Percentiles rank a stretch among this genome's conserved stretches.
phyloP scores from a whole-genome alignment of 2,113 vertebrate species.

The Tapirus terrestris region DNA sequence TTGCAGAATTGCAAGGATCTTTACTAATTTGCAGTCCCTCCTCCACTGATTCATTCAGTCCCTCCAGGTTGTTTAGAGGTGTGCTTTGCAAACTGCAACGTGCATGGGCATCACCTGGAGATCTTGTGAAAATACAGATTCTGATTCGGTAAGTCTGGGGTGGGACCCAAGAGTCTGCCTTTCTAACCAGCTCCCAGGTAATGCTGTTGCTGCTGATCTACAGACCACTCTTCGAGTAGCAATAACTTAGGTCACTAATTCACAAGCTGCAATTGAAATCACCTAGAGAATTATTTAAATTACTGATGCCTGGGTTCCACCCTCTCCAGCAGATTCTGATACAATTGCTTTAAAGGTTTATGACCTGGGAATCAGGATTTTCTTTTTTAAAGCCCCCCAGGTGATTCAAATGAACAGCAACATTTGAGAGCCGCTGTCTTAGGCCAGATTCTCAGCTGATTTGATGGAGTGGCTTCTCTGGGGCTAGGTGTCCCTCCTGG shows the following conservation, averaged over 20 bases:
- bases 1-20: not conserved
- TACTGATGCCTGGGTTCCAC: not conserved
- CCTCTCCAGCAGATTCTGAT: not conserved
- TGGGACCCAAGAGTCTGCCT: too few species aligned
- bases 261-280: not conserved
- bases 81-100: not conserved
- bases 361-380: not conserved
- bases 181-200: not conserved
- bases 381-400: not conserved
- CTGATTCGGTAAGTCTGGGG: not conserved
- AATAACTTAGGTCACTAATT: not conserved
- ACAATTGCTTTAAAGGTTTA: not conserved
- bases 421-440: not conserved
- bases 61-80: not conserved
- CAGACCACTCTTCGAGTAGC: not conserved
- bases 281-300: not conserved
- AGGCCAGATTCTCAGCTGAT: not conserved
- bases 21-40: not conserved
- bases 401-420: not conserved
- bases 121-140: not conserved
- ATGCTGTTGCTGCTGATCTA: too few species aligned
- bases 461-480: not conserved
- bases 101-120: not conserved
- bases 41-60: not conserved
- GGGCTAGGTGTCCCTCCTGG: not conserved